Base-by-base conservation (phyloP, 1,140 invertebrate species). In the Lucilia sericata region DNA sequence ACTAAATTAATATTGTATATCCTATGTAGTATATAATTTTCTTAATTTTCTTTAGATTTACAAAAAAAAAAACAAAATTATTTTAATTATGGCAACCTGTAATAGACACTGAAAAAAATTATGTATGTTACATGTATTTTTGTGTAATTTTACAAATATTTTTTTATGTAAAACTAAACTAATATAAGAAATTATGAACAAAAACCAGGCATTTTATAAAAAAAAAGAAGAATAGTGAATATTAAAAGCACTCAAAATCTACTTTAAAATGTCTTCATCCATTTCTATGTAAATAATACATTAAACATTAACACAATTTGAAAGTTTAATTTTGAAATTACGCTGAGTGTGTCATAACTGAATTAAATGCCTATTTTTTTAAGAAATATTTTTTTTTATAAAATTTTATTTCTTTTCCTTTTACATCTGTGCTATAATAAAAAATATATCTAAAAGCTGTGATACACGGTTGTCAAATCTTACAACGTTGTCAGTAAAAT, bases 71-170 rank as follows among this genome's bases (percentile, higher is more conserved):
- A n/a, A n/a, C n/a, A n/a, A n/a, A 47, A 12, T 0, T 34, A 75
- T 75, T 19, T 34, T 13, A 36, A 34, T 36, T 12, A 30, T 34
- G 25, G 25, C 3, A 30, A 30, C 9, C 9, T 34, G 12, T 47
- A n/a, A 47, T 4, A 3, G 3, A 3, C 36, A 36, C 36, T 36
- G 3, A 36, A 75, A 42, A 76, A 7, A 76, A 76, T 14, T 76
- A 76, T 78, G 75, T 49, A 49, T 80, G 42, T 80, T 80, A 80
- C 42, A 51, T 80, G 76, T 80, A 80, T 80, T 80, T 80, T 80
- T 80, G 76, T 80, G 76, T 49, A 80, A 80, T 80, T 49, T 80
- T 80, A 80, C 47, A 80, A 80, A 51, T 51, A 80, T 80, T 80
- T 80, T 80, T 80, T n/a, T 49, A 80, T 51, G 76, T 80, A 47